phyloP scores from a whole-genome alignment of 2,797 vertebrate species.

The Cichlasoma orientale region DNA sequence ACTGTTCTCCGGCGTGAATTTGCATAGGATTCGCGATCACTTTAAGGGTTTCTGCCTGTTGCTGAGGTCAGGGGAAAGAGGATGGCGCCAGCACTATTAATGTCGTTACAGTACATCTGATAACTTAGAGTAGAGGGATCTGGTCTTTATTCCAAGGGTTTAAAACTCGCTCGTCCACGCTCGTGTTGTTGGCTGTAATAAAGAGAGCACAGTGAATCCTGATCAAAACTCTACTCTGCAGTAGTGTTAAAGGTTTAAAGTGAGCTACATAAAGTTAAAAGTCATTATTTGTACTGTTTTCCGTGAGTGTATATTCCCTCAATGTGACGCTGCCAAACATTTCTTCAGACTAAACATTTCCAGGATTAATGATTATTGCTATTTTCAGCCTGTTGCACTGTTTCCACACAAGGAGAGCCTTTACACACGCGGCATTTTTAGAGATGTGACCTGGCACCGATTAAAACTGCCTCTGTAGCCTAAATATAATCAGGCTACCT shows the following conservation, averaged over 20 bases:
- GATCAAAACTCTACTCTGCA: background rate
- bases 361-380: background rate
- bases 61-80: conserved; percentile 24
- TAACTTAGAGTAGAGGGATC: conserved; percentile 1
- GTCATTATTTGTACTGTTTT: background rate
- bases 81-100: conserved; percentile 45
- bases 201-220: background rate
- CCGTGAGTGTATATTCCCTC: background rate
- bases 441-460: background rate
- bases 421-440: background rate
- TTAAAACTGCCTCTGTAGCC: background rate
- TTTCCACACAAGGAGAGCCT: background rate
- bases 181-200: background rate
- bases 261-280: background rate
- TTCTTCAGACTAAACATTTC: background rate
- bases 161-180: background rate
- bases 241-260: background rate
- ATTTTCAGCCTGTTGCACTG: conserved; percentile 18
- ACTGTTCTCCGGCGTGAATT: conserved; percentile 15
- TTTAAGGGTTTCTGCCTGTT: conserved; percentile 23
- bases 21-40: conserved; percentile 42
- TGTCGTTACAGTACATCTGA: conserved; percentile 5
- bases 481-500: too few species aligned
- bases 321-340: background rate
- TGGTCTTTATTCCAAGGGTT: background rate